Percentiles rank a stretch among this genome's conserved stretches.
Evolutionary conservation across 2,888 invertebrate genomes (phyloP).

Genomic region (Blera fallax): DNA sequence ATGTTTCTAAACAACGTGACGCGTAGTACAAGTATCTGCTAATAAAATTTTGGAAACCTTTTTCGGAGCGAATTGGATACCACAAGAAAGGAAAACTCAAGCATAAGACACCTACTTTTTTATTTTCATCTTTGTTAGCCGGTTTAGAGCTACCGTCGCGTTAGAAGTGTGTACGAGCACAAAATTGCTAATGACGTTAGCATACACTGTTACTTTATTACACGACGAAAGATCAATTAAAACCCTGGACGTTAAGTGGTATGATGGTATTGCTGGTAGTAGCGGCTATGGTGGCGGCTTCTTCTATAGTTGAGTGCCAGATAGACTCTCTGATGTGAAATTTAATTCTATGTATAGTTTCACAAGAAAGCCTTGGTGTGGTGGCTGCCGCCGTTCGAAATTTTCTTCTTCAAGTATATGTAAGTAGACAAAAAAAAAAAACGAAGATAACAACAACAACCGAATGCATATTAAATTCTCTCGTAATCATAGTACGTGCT

Average conservation of each 20-base stretch:
- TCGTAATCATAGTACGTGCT: background rate
- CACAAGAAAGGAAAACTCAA: background rate
- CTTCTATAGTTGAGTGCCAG: background rate
- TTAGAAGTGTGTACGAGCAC: background rate
- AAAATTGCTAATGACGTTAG: conserved; percentile 6
- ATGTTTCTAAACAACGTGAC: background rate
- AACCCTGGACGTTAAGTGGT: background rate
- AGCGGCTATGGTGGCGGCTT: background rate
- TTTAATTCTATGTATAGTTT: conserved; percentile 10
- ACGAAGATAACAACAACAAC: background rate
- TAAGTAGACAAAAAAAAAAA: background rate
- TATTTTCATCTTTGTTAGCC: background rate
- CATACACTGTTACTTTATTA: conserved; percentile 4
- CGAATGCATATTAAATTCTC: background rate
- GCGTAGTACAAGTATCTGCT: background rate
- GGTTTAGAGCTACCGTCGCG: background rate
- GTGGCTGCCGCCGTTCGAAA: background rate
- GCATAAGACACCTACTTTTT: background rate
- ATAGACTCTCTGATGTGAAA: conserved; percentile 12
- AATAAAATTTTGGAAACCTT: background rate
- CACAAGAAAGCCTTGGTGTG: conserved; percentile 10
- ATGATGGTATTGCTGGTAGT: background rate
- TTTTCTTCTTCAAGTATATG: background rate
- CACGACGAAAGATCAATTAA: conserved; percentile 24
- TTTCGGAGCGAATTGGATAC: background rate